Evolutionary conservation across 2,888 invertebrate genomes (phyloP), one percentile per base, ranked within the genome.

Genomic region (Anthophora plumipes): DNA sequence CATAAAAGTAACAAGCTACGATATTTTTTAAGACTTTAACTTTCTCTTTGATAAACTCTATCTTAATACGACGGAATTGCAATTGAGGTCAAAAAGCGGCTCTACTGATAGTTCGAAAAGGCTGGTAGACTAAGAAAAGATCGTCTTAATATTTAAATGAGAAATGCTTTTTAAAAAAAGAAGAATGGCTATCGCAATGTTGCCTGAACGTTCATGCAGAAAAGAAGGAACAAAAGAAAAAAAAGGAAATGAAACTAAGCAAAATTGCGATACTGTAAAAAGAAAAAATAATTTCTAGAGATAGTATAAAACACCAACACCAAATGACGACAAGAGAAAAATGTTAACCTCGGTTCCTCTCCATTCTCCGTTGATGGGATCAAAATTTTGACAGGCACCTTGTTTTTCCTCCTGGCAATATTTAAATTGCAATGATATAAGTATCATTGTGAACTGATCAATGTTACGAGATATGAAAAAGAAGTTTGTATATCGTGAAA

Each of bases 381-480:
- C 84, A 91, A 89, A 91, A 93, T 92, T 93, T 92, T 93, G 87
- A 93, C 88, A 70, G 93, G 93, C 90, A 92, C 86, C 90, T 91
- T 92, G 92, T 89, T 93, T 93, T 93, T 93, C 93, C 93, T 93
- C 92, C 93, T 93, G 85, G 85, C 85, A 90, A 90, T 87, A 88
- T 91, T 90, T 83, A 91, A 92, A 86, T 85, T 73, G 67, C 48
- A 69, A 59, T 66, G 69, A 55, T 67, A 73, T 85, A 60, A 85
- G 69, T 85, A 68, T 61, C 57, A 69, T 64, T 50, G 54, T 46
- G 41, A 73, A 72, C 9, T 17, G 73, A 50, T 77, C 70, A 54
- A 48, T 57, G 41, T 77, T 68, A 69, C 11, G 57, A 77, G 52
- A 17, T 41, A 77, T 50, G 54, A 72, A 37, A 76, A 55, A 77